These are phyloP conservation scores for Echinops telfairi DNA, from an alignment of 2,113 vertebrate genomes.

Conservation along the genomic window DNA sequence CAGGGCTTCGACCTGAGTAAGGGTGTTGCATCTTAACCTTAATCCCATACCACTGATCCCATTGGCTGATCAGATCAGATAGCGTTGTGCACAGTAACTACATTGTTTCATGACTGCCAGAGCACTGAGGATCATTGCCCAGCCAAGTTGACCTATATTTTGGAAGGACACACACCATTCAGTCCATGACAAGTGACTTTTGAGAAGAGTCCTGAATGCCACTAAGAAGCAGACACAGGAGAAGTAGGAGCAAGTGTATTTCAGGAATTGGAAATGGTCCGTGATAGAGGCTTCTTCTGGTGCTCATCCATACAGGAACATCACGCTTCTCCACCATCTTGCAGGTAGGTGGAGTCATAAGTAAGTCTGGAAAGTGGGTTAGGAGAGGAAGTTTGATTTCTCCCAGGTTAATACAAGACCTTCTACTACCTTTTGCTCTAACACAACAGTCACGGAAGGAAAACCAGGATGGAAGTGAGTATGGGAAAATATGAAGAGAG, in stretches of 20 bases:
- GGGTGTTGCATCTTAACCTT: too few relatives aligned
- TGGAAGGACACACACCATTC: too few relatives aligned
- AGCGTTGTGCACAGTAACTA: too few relatives aligned
- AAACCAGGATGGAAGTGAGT: not conserved
- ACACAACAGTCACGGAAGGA: not conserved
- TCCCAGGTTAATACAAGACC: too few relatives aligned
- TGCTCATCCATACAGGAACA: not conserved
- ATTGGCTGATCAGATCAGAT: too few relatives aligned
- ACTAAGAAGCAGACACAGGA: not conserved
- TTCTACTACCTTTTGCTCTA: not conserved
- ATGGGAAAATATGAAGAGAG: not conserved
- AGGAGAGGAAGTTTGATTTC: not conserved
- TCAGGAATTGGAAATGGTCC: not conserved
- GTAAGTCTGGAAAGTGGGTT: not conserved
- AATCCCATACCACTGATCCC: too few relatives aligned
- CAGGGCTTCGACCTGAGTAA: too few relatives aligned
- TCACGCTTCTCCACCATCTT: not conserved
- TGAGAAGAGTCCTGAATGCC: not conserved
- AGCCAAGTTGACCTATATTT: too few relatives aligned
- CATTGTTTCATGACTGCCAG: too few relatives aligned
- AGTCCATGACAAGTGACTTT: not conserved
- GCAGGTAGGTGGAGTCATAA: not conserved
- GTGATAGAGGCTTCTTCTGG: not conserved
- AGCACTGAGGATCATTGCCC: too few relatives aligned
- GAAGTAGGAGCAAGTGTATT: slow-evolving; percentile 1